Base-by-base conservation (phyloP, 2,888 invertebrate genomes). In the Achlya flavicornis region DNA sequence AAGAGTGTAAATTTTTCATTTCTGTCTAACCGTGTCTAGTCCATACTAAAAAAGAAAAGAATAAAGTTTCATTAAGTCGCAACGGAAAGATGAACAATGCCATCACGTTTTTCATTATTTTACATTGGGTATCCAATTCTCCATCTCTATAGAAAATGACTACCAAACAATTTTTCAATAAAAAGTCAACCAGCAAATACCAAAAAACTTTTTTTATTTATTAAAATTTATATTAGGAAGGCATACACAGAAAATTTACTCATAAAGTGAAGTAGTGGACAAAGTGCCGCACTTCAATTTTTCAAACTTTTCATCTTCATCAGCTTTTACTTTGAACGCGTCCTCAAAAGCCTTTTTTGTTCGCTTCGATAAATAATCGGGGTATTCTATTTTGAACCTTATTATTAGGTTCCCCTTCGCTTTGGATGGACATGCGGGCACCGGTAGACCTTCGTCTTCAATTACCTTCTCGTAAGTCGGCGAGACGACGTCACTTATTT, bases 361-460 rank as follows among this genome's bases (percentile, higher is more conserved):
- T 53, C 86, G 86, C 61, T 89, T 91, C 3, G 95, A 92, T 58
- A 95, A 82, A 69, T 89, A 88, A 11, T 86, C 88, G 14, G 93
- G 90, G 71, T 91, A 94, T 0, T 73, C 74, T 7, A 90, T 93
- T 63, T 94, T 89, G 80, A 97, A 97, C 64, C 94, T 93, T 71
- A 97, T 94, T 58, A 96, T 94, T 57, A 97, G 87, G 79, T 96
- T 95, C 11, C 97, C 97, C 73, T 94, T 95, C 53, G 94, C 94
- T 61, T 94, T 94, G 58, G 94, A 90, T 0, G 93, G 93, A 75
- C 95, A 93, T 64, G 95, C 95, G 3, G 95, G 93, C 64, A 96
- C 83, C 0, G 97, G 97, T 75, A 97, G 91, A 1, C 97, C 97
- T 88, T 97, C 97, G 8, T 95, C 95, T 63, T 94, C 94, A 0